phyloP scores from a whole-genome alignment of 1,140 invertebrate genomes.

The Caenorhabditis elegans region WBcel235 BX284606.5:5722501-5723000 shows the following conservation, averaged over 20 bases:
- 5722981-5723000: too few relatives aligned
- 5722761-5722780: conserved; percentile 63
- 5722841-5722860: conserved; percentile 11
- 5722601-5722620: not conserved
- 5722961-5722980: too few relatives aligned
- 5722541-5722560: conserved; percentile 47
- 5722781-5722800: conserved; percentile 58
- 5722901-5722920: too few relatives aligned
- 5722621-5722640: too few relatives aligned
- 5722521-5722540: conserved; percentile 41
- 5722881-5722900: not conserved
- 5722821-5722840: conserved; percentile 31
- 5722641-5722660: not conserved
- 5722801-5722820: conserved; percentile 24
- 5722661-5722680: not conserved
- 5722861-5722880: conserved; percentile 33
- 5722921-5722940: too few relatives aligned
- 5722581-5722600: not conserved
- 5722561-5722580: conserved; percentile 36
- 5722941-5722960: too few relatives aligned
- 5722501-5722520: conserved; percentile 1
- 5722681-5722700: conserved; percentile 36
- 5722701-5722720: not conserved
- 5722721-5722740: conserved; percentile 12
- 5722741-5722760: conserved; percentile 57